Conservation (phyloP, 2,113 vertebrate genomes). For the Elgaria multicarinata region DNA sequence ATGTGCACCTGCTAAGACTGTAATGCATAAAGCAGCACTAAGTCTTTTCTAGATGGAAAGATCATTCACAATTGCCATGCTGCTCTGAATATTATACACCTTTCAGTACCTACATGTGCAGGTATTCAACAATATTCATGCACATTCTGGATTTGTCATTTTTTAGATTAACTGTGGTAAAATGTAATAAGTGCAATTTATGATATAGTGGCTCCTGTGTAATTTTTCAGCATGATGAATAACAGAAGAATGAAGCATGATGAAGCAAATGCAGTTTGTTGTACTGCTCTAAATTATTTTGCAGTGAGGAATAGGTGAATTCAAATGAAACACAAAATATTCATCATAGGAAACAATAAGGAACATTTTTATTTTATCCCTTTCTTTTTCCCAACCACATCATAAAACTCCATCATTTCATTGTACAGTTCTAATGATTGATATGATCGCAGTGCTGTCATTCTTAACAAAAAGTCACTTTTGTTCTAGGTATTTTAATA, state of each 20-base stretch:
- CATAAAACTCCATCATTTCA: conserved; percentile 66
- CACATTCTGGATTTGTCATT: background rate
- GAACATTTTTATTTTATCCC: conserved; percentile 70
- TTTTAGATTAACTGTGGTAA: background rate
- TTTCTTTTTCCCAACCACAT: conserved; percentile 63
- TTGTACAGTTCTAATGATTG: conserved; percentile 77
- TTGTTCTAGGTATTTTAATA: conserved; percentile 87
- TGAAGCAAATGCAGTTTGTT: conserved; percentile 24
- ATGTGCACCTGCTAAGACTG: background rate
- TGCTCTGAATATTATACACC: background rate
- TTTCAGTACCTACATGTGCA: background rate
- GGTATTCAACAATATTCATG: background rate
- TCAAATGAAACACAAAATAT: conserved; percentile 44
- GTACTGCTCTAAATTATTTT: conserved; percentile 62
- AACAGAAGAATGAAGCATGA: background rate
- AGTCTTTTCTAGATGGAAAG: background rate
- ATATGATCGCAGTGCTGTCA: conserved; percentile 84
- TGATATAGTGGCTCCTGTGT: background rate
- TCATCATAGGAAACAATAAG: conserved; percentile 61
- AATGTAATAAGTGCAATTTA: conserved; percentile 2
- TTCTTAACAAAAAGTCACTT: conserved; percentile 79
- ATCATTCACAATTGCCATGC: background rate
- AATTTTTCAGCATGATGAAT: background rate
- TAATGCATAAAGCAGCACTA: background rate
- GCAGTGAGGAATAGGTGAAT: conserved; percentile 56